Evolutionary conservation across 2,113 vertebrate species (phyloP).

Genomic region (Nothobranchius kuhntae): DNA sequence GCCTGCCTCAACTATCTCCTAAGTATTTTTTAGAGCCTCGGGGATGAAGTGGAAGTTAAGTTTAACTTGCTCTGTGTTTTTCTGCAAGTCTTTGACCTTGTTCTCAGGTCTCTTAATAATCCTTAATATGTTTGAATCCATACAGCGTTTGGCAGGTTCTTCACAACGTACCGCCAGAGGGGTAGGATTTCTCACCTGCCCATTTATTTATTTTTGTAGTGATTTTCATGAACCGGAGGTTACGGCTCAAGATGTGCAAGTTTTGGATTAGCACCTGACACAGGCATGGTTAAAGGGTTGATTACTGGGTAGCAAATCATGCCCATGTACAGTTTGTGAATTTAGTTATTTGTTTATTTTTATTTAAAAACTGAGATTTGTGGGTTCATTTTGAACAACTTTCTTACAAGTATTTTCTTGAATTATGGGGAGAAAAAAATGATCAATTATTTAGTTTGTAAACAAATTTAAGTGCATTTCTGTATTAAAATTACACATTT

Average conservation of each 20-base stretch:
- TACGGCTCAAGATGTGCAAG: slow-evolving; percentile 24
- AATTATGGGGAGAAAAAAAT: too few species aligned
- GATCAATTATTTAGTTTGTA: too few species aligned
- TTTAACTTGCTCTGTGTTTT: slow-evolving; percentile 80
- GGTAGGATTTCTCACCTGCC: slow-evolving; percentile 34
- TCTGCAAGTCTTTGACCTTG: slow-evolving; percentile 80
- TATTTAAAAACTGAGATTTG: too few species aligned
- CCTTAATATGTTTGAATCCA: slow-evolving; percentile 68
- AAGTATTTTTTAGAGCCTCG: slow-evolving; percentile 77
- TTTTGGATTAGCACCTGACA: slow-evolving; percentile 34
- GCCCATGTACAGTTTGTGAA: background rate
- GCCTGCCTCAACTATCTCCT: slow-evolving; percentile 79
- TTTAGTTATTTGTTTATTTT: too few species aligned
- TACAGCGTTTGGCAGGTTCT: slow-evolving; percentile 47
- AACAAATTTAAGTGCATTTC: too few species aligned
- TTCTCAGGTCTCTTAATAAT: slow-evolving; percentile 80
- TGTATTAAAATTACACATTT: too few species aligned
- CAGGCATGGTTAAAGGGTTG: background rate
- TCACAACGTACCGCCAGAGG: slow-evolving; percentile 50
- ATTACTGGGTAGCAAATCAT: background rate
- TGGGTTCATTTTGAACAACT: too few species aligned
- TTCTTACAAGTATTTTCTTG: too few species aligned
- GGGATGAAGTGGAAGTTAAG: slow-evolving; percentile 82
- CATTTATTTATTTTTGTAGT: slow-evolving; percentile 31
- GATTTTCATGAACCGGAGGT: slow-evolving; percentile 54